Conservation (phyloP, 2,888 invertebrate genomes). For the Campoletis raptor region DNA sequence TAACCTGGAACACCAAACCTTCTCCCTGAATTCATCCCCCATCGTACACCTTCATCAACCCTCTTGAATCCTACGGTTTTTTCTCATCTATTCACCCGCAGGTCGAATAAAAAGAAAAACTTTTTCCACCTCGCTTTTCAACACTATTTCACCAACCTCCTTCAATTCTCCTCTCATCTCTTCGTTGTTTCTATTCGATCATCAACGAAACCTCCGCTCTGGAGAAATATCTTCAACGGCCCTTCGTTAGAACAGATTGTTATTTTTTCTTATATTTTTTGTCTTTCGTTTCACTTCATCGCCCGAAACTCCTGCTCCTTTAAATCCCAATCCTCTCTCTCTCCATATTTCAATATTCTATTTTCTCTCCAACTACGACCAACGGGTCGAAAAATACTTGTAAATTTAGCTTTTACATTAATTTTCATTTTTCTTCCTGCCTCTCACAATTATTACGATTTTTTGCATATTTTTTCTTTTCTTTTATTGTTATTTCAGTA, state of each 20-base stretch:
- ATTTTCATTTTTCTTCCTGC: not conserved
- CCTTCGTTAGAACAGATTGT: slow-evolving; percentile 64
- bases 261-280: slow-evolving; percentile 20
- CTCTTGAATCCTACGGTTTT: slow-evolving; percentile 49
- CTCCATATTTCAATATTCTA: not conserved
- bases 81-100: slow-evolving; percentile 27
- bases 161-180: slow-evolving; percentile 13
- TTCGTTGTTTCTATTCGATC: slow-evolving; percentile 12
- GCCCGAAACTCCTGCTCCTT: not conserved
- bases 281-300: slow-evolving; percentile 64
- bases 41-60: slow-evolving; percentile 43
- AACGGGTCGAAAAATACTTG: not conserved
- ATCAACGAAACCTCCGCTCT: slow-evolving; percentile 17
- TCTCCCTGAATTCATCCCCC: slow-evolving; percentile 25
- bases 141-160: slow-evolving; percentile 61
- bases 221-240: slow-evolving; percentile 35
- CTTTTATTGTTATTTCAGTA: not conserved
- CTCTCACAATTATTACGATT: not conserved
- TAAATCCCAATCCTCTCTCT: not conserved
- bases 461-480: not conserved
- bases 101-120: slow-evolving; percentile 67
- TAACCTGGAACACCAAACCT: slow-evolving; percentile 25
- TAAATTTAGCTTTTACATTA: not conserved
- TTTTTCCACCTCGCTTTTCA: slow-evolving; percentile 66
- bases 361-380: not conserved